Percentiles rank a stretch among this genome's conserved stretches.
phyloP scores from a whole-genome alignment of 2,113 vertebrate genomes.

The Polypterus bichir region DNA sequence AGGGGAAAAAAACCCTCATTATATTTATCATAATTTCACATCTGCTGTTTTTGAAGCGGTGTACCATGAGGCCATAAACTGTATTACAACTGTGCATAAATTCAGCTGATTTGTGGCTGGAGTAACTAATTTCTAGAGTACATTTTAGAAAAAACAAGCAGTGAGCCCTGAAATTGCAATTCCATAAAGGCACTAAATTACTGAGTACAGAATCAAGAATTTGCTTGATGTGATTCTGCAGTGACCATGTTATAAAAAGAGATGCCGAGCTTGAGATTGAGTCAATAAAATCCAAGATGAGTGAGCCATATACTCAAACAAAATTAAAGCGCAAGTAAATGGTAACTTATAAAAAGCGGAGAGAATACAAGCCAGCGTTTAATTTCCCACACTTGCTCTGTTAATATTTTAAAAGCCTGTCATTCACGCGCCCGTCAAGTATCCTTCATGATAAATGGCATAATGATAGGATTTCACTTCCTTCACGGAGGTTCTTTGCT shows the following conservation, averaged over 20 bases:
- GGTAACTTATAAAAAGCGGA: conserved; percentile 54
- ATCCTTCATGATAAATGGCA: too few relatives aligned
- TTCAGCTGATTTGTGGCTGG: conserved; percentile 98
- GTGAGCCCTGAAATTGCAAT: conserved; percentile 99
- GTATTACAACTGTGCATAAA: conserved; percentile 99
- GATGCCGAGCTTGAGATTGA: conserved; percentile 76
- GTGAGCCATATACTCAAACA: conserved; percentile 87
- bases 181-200: conserved; percentile 99
- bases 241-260: conserved; percentile 81
- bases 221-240: conserved; percentile 84
- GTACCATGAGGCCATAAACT: conserved; percentile 99
- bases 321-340: conserved; percentile 79
- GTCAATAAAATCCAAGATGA: conserved; percentile 97
- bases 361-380: conserved; percentile 28
- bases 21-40: conserved; percentile 99
- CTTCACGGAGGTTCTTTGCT: too few relatives aligned
- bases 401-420: conserved; percentile 27
- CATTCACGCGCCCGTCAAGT: background rate
- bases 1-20: conserved; percentile 82
- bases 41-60: conserved; percentile 99
- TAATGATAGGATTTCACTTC: too few relatives aligned
- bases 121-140: conserved; percentile 99
- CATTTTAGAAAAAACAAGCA: conserved; percentile 99
- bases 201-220: conserved; percentile 93
- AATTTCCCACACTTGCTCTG: conserved; percentile 35